Evolutionary conservation across 2,888 invertebrate genomes (phyloP), one percentile per base, ranked within the genome.

Genomic region (Dexiosoma caninum): DNA sequence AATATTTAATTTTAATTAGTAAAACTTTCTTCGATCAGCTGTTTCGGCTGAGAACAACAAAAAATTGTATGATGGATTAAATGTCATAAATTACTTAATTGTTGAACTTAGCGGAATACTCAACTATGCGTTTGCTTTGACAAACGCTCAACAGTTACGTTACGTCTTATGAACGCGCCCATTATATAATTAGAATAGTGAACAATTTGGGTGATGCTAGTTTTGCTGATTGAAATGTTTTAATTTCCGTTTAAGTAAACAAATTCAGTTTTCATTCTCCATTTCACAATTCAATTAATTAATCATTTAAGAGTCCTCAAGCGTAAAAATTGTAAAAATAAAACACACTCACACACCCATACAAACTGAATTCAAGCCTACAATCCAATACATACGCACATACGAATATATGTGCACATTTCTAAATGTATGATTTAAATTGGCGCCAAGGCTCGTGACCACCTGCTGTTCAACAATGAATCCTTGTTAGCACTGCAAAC

Each of bases 371-470:
- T 55, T 9, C n/a, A 70, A 62, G 16, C 40, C 69, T 53, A 30
- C 60, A 70, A 66, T 49, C 69, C 49, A 44, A 75, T 49, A 51
- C 69, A 71, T 82, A n/a, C n/a, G n/a, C n/a, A n/a, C n/a, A n/a
- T n/a, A n/a, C n/a, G n/a, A n/a, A n/a, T n/a, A n/a, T n/a, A n/a
- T n/a, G n/a, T n/a, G n/a, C n/a, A n/a, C n/a, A 40, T 78, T 72
- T 69, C 62, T 76, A 67, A 59, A 67, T 46, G 70, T 81, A 74
- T 69, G 77, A 81, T 83, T 67, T 76, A 70, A 82, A 79, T 86
- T 87, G 88, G 88, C 88, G 88, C 88, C 88, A 88, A 84, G 84
- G 74, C 75, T 85, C 75, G 82, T 84, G 85, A 71, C 87, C 88
- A 88, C 88, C 88, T 88, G 88, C 88, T 88, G 88, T 72, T 78